Evolutionary conservation across 2,888 invertebrate species (phyloP).

Genomic region (Mesorhabditis sp.): DNA sequence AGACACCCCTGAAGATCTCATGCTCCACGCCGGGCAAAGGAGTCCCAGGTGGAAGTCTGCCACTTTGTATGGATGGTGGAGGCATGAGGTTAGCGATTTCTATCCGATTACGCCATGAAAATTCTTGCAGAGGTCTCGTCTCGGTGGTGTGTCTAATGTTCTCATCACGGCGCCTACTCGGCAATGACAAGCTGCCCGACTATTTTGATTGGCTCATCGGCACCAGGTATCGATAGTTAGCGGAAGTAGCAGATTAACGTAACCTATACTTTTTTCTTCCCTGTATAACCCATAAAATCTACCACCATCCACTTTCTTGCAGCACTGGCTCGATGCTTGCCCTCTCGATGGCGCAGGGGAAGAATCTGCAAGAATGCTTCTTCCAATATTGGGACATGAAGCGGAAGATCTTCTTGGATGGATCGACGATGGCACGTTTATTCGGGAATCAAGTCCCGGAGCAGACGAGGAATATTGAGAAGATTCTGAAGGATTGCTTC

Average conservation of each 20-base stretch:
- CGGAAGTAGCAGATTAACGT: too few species aligned
- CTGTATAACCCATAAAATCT: too few species aligned
- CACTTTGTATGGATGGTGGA: slow-evolving; percentile 50
- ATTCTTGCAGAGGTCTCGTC: slow-evolving; percentile 38
- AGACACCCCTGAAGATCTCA: slow-evolving; percentile 31
- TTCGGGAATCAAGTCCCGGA: slow-evolving; percentile 44
- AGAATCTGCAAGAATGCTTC: slow-evolving; percentile 39
- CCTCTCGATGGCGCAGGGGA: slow-evolving; percentile 44
- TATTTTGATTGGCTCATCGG: slow-evolving; percentile 52
- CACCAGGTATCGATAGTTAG: slow-evolving; percentile 21
- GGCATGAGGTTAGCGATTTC: slow-evolving; percentile 15
- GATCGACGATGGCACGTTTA: slow-evolving; percentile 45
- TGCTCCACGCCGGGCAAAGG: slow-evolving; percentile 19
- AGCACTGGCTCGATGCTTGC: slow-evolving; percentile 50
- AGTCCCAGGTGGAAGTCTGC: slow-evolving; percentile 31
- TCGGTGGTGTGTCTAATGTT: slow-evolving; percentile 49
- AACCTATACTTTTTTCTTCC: too few species aligned
- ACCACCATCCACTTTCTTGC: slow-evolving; percentile 9
- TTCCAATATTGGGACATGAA: slow-evolving; percentile 54
- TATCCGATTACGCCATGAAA: not conserved
- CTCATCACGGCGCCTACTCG: slow-evolving; percentile 44
- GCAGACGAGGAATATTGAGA: slow-evolving; percentile 42
- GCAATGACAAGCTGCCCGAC: slow-evolving; percentile 42
- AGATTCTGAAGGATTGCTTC: slow-evolving; percentile 38
- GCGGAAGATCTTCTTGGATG: slow-evolving; percentile 45